Base-by-base conservation (phyloP, 2,113 vertebrate species). In the Hippocampus abdominalis region DNA sequence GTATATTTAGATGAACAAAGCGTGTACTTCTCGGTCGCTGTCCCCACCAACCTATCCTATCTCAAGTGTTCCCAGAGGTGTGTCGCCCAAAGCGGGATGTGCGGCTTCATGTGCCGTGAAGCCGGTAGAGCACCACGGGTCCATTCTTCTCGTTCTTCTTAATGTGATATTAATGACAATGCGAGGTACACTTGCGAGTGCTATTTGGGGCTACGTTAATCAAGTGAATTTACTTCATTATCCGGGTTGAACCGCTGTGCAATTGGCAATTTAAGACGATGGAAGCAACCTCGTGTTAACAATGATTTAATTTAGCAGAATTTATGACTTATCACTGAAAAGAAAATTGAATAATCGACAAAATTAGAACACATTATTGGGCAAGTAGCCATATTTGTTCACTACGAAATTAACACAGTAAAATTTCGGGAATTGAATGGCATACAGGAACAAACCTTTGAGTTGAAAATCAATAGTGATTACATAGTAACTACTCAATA, bases 121-220 rank as follows among this genome's bases (percentile, higher is more conserved):
- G 39, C 62, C 4, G 16, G 16, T 20, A 20, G 57, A 16, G 27
- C 27, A 6, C 16, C 57, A 32, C 27, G 57, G 57, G 57, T 60
- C 57, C 16, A 32, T 60, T 60, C 57, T 32, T 32, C 29, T 32
- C 27, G 5, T 60, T 60, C 27, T 16, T 32, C 61, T 42, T 64
- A 64, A 64, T 64, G 62, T 23, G 62, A 64, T 44, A 63, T 42
- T 63, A 44, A 64, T 44, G 62, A 64, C 42, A 64, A 42, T 25
- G 39, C 11, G 39, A 23, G 21, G 39, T 8, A 21, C 39, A 42
- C 20, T 63, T 42, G 36, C 36, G 4, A 42, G 21, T 42, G 61
- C 61, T 42, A 44, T 64, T 64, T 64, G 62, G 5, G 21, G 10
- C n/a, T 2, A 42, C n/a, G 39, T 64, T 64, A 42, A 42, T 64